These are phyloP conservation scores for Papilio elwesi DNA, from an alignment of 2,888 invertebrate species.

Conservation along the genomic window DNA sequence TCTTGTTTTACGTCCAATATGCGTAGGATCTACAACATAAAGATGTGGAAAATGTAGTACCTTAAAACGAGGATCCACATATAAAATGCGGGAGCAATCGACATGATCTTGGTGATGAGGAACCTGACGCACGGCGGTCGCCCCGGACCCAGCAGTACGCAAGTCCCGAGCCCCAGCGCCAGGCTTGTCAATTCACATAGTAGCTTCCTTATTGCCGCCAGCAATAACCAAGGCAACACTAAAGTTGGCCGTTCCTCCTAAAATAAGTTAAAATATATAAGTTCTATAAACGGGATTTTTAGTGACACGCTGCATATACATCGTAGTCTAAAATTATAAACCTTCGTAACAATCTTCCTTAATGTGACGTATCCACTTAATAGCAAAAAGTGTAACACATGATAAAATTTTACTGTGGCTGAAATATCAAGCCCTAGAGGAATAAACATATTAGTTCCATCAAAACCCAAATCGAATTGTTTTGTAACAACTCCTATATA, in stretches of 20 bases:
- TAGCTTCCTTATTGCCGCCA: conserved; percentile 76
- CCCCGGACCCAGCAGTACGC: conserved; percentile 74
- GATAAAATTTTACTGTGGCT: too few relatives aligned
- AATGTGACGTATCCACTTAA: too few relatives aligned
- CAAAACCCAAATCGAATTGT: too few relatives aligned
- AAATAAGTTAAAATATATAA: neutral
- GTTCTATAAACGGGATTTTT: neutral
- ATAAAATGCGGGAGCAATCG: conserved; percentile 78
- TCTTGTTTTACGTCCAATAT: too few relatives aligned
- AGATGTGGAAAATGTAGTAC: conserved; percentile 51
- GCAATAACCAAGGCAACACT: conserved; percentile 80
- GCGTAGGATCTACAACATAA: neutral
- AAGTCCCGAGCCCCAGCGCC: conserved; percentile 76
- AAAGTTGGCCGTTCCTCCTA: conserved; percentile 81
- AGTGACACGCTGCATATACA: too few relatives aligned
- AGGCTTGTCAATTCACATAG: conserved; percentile 75
- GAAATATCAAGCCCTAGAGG: too few relatives aligned
- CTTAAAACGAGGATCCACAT: conserved; percentile 79
- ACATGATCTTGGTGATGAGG: conserved; percentile 71
- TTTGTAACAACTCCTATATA: neutral
- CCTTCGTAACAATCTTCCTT: too few relatives aligned
- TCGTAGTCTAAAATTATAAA: too few relatives aligned
- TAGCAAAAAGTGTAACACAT: too few relatives aligned
- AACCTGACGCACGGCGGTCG: conserved; percentile 78
- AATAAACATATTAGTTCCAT: too few relatives aligned